Percentiles rank a stretch among this genome's conserved stretches.
phyloP scores from a whole-genome alignment of 2,888 invertebrate genomes.

The Calliopum simillimum region DNA sequence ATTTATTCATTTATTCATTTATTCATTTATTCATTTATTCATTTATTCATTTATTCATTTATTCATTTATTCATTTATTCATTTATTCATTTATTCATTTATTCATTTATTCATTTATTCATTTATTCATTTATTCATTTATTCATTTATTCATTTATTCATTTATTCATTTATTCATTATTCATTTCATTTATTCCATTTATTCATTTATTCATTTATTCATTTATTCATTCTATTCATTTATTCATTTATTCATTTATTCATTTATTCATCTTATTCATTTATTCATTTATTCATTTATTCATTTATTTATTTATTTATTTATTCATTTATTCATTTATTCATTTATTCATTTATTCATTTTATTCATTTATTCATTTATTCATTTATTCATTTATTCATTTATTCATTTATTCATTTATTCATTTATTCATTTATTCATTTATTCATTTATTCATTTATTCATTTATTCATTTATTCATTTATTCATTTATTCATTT shows the following conservation, averaged over 20 bases:
- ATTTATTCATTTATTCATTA: background rate
- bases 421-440: slow-evolving; percentile 4
- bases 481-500: too few relatives aligned
- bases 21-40: too few relatives aligned
- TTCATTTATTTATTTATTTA: too few relatives aligned
- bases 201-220: slow-evolving; percentile 14
- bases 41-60: too few relatives aligned
- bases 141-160: slow-evolving; percentile 4
- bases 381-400: too few relatives aligned
- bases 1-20: too few relatives aligned
- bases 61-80: too few relatives aligned
- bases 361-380: too few relatives aligned
- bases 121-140: slow-evolving; percentile 5
- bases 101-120: slow-evolving; percentile 7
- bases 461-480: slow-evolving; percentile 13
- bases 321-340: too few relatives aligned
- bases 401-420: slow-evolving; percentile 8
- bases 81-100: background rate
- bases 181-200: too few relatives aligned
- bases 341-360: too few relatives aligned
- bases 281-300: background rate
- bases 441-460: slow-evolving; percentile 7
- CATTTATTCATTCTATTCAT: too few relatives aligned
- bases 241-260: slow-evolving; percentile 7
- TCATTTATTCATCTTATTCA: slow-evolving; percentile 10